phyloP scores from a whole-genome alignment of 2,888 invertebrate genomes.

The Clivina fossor region DNA sequence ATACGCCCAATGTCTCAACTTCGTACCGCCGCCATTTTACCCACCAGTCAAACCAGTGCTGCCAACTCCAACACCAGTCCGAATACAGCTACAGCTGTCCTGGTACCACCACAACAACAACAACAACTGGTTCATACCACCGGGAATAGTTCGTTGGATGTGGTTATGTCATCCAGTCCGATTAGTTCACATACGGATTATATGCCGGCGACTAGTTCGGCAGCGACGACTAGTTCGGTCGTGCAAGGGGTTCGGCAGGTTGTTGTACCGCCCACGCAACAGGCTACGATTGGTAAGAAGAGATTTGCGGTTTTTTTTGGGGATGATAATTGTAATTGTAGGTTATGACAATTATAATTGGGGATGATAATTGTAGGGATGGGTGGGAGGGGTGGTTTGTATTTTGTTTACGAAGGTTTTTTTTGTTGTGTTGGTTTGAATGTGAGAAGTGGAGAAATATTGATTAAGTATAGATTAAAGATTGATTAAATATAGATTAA shows the following conservation, averaged over 20 bases:
- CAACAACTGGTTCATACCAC: constrained; percentile 62
- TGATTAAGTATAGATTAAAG: too few species aligned
- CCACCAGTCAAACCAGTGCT: constrained; percentile 68
- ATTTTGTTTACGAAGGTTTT: too few species aligned
- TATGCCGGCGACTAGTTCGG: constrained; percentile 82
- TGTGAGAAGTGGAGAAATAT: too few species aligned
- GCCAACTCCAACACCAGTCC: constrained; percentile 44
- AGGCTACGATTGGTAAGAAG: constrained; percentile 36
- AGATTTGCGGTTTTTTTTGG: too few species aligned
- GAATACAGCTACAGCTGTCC: constrained; percentile 56
- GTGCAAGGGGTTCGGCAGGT: constrained; percentile 62
- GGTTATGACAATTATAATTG: too few species aligned
- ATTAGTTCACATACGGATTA: constrained; percentile 79
- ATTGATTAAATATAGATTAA: too few species aligned
- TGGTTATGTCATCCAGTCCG: constrained; percentile 67
- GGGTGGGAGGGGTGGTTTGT: too few species aligned
- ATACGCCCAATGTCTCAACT: constrained; percentile 86
- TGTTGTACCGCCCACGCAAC: constrained; percentile 64
- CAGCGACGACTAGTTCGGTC: constrained; percentile 57
- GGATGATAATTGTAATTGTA: too few species aligned
- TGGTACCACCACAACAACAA: constrained; percentile 64
- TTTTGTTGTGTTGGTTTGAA: too few species aligned
- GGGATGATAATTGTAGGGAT: too few species aligned
- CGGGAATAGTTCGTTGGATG: constrained; percentile 53
- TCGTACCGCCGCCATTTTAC: constrained; percentile 68